These are phyloP conservation scores for Stictonetta naevosa DNA, from an alignment of 2,113 vertebrate species.

Conservation along the genomic window DNA sequence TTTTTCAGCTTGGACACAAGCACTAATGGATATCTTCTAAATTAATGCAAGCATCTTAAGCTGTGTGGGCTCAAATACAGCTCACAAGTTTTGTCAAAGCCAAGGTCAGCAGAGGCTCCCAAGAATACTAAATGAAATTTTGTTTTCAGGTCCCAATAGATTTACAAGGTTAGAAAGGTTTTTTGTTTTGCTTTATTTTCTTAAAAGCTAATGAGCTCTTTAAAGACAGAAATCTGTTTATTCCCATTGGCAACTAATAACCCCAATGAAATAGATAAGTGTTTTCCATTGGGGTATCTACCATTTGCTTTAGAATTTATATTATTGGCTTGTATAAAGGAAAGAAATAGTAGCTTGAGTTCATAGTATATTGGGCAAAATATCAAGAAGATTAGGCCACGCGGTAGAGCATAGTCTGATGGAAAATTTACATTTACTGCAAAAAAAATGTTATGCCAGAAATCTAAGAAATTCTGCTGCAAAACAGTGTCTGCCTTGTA, in stretches of 20 bases:
- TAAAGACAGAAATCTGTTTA: slow-evolving; percentile 62
- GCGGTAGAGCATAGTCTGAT: slow-evolving; percentile 51
- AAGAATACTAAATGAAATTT: slow-evolving; percentile 35
- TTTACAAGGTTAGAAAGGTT: slow-evolving; percentile 5
- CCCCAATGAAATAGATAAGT: slow-evolving; percentile 45
- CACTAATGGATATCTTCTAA: background rate
- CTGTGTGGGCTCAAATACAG: slow-evolving; percentile 54
- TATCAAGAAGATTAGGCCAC: slow-evolving; percentile 72
- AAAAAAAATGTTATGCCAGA: slow-evolving; percentile 41
- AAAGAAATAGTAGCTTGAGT: slow-evolving; percentile 71
- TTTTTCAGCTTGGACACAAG: slow-evolving; percentile 33
- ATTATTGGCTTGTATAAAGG: slow-evolving; percentile 67
- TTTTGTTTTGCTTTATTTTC: background rate
- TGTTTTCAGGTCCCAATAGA: background rate
- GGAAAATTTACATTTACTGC: slow-evolving; percentile 66
- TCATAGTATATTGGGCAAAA: slow-evolving; percentile 64
- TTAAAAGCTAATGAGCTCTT: slow-evolving; percentile 49
- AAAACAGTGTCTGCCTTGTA: slow-evolving; percentile 49
- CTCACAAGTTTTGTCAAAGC: slow-evolving; percentile 8
- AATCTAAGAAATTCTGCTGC: slow-evolving; percentile 41
- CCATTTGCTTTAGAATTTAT: slow-evolving; percentile 49
- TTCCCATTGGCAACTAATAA: slow-evolving; percentile 67
- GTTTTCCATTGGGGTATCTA: slow-evolving; percentile 51
- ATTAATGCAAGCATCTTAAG: slow-evolving; percentile 29
- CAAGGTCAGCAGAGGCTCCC: slow-evolving; percentile 43